A percentile compares a stretch with the other conserved stretches of the same genome.
Conservation (phyloP, 2,888 invertebrate genomes). For the Epistrophe grossulariae region DNA sequence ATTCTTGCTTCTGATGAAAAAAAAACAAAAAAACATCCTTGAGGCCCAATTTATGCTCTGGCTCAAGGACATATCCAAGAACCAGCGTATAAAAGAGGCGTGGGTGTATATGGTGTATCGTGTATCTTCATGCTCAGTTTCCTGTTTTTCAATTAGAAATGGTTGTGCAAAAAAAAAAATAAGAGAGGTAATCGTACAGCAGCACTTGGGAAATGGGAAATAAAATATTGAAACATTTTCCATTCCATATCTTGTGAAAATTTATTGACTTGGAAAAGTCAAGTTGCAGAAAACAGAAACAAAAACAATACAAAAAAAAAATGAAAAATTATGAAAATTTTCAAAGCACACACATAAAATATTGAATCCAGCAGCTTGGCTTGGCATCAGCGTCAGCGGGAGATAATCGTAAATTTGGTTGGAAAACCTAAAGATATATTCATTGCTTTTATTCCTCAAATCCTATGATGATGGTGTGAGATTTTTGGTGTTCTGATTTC, state of each 20-base stretch:
- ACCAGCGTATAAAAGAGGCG: neutral
- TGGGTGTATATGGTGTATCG: neutral
- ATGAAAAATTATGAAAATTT: constrained; percentile 50
- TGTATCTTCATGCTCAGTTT: constrained; percentile 17
- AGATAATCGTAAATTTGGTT: constrained; percentile 48
- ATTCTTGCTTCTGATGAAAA: neutral
- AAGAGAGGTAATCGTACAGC: no score
- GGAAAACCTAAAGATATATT: constrained; percentile 10
- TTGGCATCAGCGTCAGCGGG: neutral
- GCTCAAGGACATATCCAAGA: constrained; percentile 5
- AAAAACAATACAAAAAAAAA: neutral
- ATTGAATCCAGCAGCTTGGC: constrained; percentile 17
- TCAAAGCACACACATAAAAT: constrained; percentile 44
- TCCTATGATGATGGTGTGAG: neutral
- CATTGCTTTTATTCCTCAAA: neutral
- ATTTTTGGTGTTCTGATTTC: neutral
- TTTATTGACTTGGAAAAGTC: constrained; percentile 62
- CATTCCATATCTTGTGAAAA: constrained; percentile 30
- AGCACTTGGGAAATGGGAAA: neutral
- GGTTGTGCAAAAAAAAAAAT: neutral
- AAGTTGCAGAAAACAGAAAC: constrained; percentile 30
- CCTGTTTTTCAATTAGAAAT: constrained; percentile 50
- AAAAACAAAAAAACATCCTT: constrained; percentile 45
- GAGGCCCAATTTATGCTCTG: constrained; percentile 30
- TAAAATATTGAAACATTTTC: constrained; percentile 54